Evolutionary conservation across 1,140 invertebrate species (phyloP), one percentile per base, ranked within the genome.

Genomic region (Caerostris darwini): DNA sequence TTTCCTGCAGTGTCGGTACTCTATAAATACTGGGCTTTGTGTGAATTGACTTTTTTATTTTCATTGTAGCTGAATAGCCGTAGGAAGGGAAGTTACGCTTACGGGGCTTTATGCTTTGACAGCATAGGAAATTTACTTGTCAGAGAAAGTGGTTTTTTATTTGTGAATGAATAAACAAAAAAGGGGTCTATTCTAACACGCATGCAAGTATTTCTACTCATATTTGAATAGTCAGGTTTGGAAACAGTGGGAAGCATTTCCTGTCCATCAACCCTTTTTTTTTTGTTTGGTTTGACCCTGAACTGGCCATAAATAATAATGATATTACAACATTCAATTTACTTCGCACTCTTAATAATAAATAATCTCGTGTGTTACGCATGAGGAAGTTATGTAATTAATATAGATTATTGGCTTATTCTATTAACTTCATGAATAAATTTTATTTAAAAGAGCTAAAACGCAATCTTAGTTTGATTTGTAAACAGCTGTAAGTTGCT

Each of bases 131-230:
- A 67, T 67, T 77, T 3, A 77, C 71, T 77, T 77, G 71, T 77
- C 71, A 77, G 71, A 50, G 71, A 77, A 77, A 77, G 71, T 77
- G 4, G 71, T 77, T 77, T 8, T 77, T 50, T 77, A 34, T 77
- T 77, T 5, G 12, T 7, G 53, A 10, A 77, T 12, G 71, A 77
- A 77, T 53, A 77, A 34, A 34, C 34, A 34, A 34, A 34, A 34
- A 34, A 50, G 4, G 3, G 6, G 34, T 12, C 50, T 77, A 4
- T 77, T 50, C 7, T 5, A 77, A 12, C 10, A 3, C 3, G 12
- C 53, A 10, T 3, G 50, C 53, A 50, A 50, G 50, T 77, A 4
- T 77, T 10, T 64, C 53, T 34, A 77, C 34, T 77, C 19, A 53
- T 50, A 8, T 77, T 53, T 12, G 71, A 50, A 77, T 77, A 8